Evolutionary conservation across 2,797 vertebrate species (phyloP), one percentile per base, ranked within the genome.

Genomic region (Coregonus suidteri): DNA sequence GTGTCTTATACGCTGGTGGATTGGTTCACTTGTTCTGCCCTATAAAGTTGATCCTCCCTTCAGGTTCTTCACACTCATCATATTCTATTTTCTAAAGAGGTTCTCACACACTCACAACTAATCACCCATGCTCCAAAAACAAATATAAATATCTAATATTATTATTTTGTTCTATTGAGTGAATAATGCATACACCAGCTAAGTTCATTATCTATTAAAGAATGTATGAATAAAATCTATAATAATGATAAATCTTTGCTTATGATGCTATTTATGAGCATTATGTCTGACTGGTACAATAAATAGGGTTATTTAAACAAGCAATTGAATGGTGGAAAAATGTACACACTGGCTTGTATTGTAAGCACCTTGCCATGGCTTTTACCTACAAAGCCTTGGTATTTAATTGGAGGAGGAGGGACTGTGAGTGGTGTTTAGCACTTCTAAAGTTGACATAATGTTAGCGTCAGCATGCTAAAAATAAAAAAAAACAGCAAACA

Each of bases 181-280:
- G 81, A 75, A 91, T 92, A 79, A 93, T 90, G 84, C 86, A 92
- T 92, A 83, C 90, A 81, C 89, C 77, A 78, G 74, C 83, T 84
- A 77, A 79, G 79, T 86, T 90, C 91, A 93, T 93, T 91, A 93
- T 83, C 85, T 86, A 91, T 91, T 89, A 84, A 70, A 74, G 76
- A 90, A 82, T 83, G 79, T 73, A 91, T 90, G 88, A 91, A 91
- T 91, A 90, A 92, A 92, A 92, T 91, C 88, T 89, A 92, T 89
- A 86, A 84, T 77, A 87, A 86, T 88, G 86, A 81, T 59, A 79
- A 86, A 83, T 80, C 82, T 87, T 86, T 84, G 85, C 84, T 85
- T 82, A 85, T 79, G 81, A 81, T 88, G 87, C 83, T 73, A 65
- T 79, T 85, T 80, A 75, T 74, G 77, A 52, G 73, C 70, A 70